Conservation (phyloP, 1,140 invertebrate genomes). For the Diabrotica virgifera region DNA sequence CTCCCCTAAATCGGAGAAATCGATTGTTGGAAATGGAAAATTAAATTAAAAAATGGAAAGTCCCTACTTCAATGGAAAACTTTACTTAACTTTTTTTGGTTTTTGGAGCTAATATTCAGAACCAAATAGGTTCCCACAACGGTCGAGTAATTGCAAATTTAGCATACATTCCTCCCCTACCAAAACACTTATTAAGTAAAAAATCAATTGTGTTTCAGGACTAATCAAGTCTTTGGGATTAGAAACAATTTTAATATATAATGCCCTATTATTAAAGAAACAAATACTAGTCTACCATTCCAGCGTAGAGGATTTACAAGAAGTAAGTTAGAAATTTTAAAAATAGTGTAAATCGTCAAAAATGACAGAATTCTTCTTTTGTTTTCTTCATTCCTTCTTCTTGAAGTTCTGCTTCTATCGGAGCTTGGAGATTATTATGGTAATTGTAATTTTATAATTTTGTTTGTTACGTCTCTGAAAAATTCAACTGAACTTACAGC, state of each 20-base stretch:
- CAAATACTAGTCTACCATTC: not conserved
- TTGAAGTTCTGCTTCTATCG: too few relatives aligned
- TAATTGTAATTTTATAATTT: too few relatives aligned
- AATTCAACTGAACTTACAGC: too few relatives aligned
- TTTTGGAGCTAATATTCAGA: too few relatives aligned
- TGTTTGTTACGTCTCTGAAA: too few relatives aligned
- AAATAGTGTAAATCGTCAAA: not conserved
- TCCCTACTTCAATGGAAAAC: not conserved
- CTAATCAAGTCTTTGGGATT: not conserved
- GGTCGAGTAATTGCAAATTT: too few relatives aligned
- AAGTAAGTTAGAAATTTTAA: not conserved
- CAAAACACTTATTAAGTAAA: not conserved
- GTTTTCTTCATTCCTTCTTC: too few relatives aligned
- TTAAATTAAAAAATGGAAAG: not conserved
- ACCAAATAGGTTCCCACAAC: too few relatives aligned
- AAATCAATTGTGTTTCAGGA: not conserved
- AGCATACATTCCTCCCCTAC: not conserved
- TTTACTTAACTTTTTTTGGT: not conserved
- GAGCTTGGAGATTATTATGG: too few relatives aligned
- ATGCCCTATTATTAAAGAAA: not conserved
- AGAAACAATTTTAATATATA: slow-evolving; percentile 1
- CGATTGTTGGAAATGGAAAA: not conserved
- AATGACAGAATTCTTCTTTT: too few relatives aligned
- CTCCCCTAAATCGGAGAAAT: too few relatives aligned
- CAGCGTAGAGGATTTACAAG: not conserved